A percentile compares a stretch with the other conserved stretches of the same genome.
Conservation (phyloP, 2,113 vertebrate genomes). For the Rhagologus leucostigma region DNA sequence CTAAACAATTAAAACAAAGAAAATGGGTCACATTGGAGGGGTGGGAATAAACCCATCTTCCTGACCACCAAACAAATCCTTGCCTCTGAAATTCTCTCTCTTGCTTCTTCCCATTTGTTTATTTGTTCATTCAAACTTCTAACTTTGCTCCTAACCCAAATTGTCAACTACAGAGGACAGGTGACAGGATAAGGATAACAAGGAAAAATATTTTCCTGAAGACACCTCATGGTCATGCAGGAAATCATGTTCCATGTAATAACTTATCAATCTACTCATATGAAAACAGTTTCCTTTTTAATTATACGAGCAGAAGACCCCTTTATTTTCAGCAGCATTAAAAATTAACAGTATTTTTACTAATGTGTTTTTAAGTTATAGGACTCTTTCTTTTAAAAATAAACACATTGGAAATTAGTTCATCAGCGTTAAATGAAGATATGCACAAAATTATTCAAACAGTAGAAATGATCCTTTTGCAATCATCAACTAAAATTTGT, state of each 20-base stretch:
- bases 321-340: not conserved
- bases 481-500: not conserved
- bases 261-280: not conserved
- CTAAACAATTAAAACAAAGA: not conserved
- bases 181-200: not conserved
- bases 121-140: not conserved
- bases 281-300: not conserved
- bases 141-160: not conserved
- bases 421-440: not conserved
- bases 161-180: not conserved
- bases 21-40: not conserved
- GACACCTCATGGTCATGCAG: not conserved
- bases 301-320: not conserved
- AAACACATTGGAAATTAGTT: not conserved
- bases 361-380: not conserved
- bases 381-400: not conserved
- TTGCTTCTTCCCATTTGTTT: not conserved
- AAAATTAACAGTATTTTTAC: not conserved
- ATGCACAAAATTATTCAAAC: not conserved
- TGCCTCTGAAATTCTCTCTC: not conserved
- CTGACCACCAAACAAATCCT: not conserved
- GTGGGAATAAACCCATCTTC: not conserved
- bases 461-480: not conserved
- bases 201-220: not conserved
- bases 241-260: not conserved